Base-by-base conservation (phyloP, 1,140 invertebrate genomes). In the Drosophila bifasciata region DNA sequence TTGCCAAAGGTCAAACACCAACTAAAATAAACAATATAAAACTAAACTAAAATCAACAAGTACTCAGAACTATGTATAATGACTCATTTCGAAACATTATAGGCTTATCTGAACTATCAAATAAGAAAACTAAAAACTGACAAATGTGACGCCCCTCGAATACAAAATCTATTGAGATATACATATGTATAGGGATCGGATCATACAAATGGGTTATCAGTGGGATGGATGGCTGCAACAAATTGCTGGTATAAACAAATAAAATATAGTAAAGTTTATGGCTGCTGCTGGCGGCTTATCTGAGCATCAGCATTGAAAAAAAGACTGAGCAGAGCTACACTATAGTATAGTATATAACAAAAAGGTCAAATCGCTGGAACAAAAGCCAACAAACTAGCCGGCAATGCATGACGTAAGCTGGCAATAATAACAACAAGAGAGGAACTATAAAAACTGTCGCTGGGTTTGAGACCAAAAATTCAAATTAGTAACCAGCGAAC, bases 381-480 rank as follows among this genome's bases (percentile, higher is more conserved):
- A 63, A 71, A 63, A 60, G 53, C 36, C 41, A 56, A 17, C 45
- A 46, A 72, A 56, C 69, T 46, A 55, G 58, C 70, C 32, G 44
- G 50, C 39, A 21, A 70, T 28, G 58, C 60, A 75, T 71, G 64
- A 80, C 71, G 62, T 80, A 76, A 80, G 72, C 57, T 28, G 53
- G 32, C 40, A 45, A 60, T 41, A 69, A 44, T 21, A 70, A 41
- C 28, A 59, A 66, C 70, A 75, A 43, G 46, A 69, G 56, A 61
- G 52, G 45, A 40, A 39, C 72, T 57, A 76, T 71, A 76, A 76
- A 75, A 80, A 80, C 39, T 58, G 50, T 52, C 71, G 71, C 49
- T 73, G 52, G 36, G 44, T 25, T 57, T 17, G 71, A 64, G 71
- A 67, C 71, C 55, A 68, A 49, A 59, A 75, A 73, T 75, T 75